A percentile compares a stretch with the other conserved stretches of the same genome.
phyloP scores from a whole-genome alignment of 2,113 vertebrate species.

The Lophotis ruficrista region DNA sequence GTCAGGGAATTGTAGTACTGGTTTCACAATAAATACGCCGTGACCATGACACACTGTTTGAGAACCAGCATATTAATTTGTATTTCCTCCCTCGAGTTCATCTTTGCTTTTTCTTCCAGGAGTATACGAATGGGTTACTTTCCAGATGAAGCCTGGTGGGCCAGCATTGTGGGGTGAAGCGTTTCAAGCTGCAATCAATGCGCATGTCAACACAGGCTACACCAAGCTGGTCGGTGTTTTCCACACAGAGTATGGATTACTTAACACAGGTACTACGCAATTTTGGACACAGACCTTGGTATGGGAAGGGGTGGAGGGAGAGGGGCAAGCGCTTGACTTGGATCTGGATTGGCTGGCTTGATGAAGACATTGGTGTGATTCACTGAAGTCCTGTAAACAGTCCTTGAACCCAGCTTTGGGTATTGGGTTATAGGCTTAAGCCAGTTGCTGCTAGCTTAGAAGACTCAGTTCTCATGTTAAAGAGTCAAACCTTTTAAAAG shows the following conservation, averaged over 20 bases:
- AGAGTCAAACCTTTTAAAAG: neutral
- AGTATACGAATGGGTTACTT: conserved; percentile 86
- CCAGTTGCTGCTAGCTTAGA: neutral
- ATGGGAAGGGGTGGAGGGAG: neutral
- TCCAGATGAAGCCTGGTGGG: conserved; percentile 90
- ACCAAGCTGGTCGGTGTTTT: conserved; percentile 86
- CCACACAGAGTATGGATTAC: conserved; percentile 84
- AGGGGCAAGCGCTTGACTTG: neutral
- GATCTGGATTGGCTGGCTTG: neutral
- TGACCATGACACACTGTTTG: neutral
- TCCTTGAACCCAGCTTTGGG: neutral
- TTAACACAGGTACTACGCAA: conserved; percentile 82
- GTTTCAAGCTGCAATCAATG: conserved; percentile 78
- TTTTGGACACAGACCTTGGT: neutral
- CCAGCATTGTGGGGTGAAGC: conserved; percentile 85
- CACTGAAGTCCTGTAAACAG: neutral
- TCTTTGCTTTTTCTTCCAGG: conserved; percentile 74
- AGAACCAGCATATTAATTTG: neutral
- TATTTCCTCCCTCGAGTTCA: neutral
- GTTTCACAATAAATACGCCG: rapidly evolving
- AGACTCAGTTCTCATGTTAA: neutral
- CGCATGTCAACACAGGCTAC: conserved; percentile 84
- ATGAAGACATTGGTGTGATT: neutral
- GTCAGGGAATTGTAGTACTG: neutral
- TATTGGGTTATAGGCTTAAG: neutral